Conservation (phyloP, 2,113 vertebrate genomes). For the Motacilla tschutschensis region DNA sequence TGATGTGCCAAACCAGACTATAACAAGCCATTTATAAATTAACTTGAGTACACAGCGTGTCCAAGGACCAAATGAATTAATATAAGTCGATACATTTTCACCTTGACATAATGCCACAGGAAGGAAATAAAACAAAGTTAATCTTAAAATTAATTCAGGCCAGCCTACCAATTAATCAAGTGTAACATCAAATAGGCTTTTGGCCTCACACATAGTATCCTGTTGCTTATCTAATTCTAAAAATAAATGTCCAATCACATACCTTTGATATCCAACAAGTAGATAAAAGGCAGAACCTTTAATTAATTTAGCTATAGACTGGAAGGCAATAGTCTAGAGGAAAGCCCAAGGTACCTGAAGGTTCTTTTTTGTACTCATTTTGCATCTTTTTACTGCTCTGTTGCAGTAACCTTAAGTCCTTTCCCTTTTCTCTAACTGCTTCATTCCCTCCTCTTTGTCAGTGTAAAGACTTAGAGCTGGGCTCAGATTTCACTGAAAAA, state of each 20-base stretch:
- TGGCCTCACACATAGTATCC: neutral
- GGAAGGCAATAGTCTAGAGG: neutral
- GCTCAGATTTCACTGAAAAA: neutral
- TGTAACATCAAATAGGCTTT: neutral
- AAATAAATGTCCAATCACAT: constrained; percentile 11
- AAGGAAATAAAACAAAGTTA: constrained; percentile 44
- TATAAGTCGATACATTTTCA: constrained; percentile 36
- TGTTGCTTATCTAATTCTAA: constrained; percentile 22
- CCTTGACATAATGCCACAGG: constrained; percentile 27
- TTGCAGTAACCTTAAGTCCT: neutral
- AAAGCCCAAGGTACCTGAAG: neutral
- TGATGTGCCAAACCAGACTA: neutral
- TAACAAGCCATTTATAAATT: constrained; percentile 48
- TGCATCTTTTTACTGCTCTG: neutral
- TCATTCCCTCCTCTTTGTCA: neutral
- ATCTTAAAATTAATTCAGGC: constrained; percentile 40
- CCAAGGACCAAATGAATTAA: constrained; percentile 27
- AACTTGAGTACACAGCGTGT: neutral
- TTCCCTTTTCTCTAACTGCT: neutral
- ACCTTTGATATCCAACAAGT: neutral
- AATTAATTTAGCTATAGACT: neutral
- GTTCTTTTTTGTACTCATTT: neutral
- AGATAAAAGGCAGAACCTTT: neutral
- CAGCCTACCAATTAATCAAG: constrained; percentile 44
- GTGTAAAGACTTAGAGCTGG: neutral